Percentiles rank a stretch among this genome's conserved stretches.
Conservation (phyloP, 2,888 invertebrate species). For the Vandiemenella viatica region DNA sequence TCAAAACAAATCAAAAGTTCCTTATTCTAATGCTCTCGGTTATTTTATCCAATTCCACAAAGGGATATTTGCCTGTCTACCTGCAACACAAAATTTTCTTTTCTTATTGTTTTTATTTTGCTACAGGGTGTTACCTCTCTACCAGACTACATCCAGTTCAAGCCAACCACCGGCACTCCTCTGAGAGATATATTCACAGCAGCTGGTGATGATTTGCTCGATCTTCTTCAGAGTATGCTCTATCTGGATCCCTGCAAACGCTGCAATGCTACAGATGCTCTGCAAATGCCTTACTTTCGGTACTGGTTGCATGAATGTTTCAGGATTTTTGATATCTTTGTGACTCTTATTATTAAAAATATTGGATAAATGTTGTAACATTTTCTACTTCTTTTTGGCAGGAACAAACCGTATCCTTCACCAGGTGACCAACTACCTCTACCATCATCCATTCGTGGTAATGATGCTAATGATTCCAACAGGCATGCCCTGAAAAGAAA, state of each 20-base stretch:
- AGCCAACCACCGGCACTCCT: conserved; percentile 67
- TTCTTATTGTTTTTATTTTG: background rate
- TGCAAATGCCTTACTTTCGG: conserved; percentile 81
- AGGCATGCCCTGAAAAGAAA: conserved; percentile 63
- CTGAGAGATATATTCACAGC: conserved; percentile 89
- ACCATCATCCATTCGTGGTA: conserved; percentile 43
- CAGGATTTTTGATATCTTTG: no score
- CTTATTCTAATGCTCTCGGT: no score
- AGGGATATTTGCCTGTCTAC: no score
- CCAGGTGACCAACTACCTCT: conserved; percentile 69
- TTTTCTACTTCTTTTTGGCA: conserved; percentile 21
- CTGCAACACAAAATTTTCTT: no score
- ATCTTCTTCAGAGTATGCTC: conserved; percentile 61
- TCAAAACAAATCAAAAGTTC: no score
- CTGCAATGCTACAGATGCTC: conserved; percentile 65
- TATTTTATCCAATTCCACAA: no score
- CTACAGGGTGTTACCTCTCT: conserved; percentile 50
- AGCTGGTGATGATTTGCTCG: conserved; percentile 78
- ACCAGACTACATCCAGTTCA: conserved; percentile 88
- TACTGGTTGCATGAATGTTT: conserved; percentile 19
- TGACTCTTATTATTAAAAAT: background rate
- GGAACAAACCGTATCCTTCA: conserved; percentile 79
- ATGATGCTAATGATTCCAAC: conserved; percentile 40
- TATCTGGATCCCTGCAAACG: conserved; percentile 69
- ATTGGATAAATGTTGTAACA: background rate